Evolutionary conservation across 2,797 vertebrate species (phyloP), one percentile per base, ranked within the genome.

Genomic region (Pipistrellus pipistrellus): DNA sequence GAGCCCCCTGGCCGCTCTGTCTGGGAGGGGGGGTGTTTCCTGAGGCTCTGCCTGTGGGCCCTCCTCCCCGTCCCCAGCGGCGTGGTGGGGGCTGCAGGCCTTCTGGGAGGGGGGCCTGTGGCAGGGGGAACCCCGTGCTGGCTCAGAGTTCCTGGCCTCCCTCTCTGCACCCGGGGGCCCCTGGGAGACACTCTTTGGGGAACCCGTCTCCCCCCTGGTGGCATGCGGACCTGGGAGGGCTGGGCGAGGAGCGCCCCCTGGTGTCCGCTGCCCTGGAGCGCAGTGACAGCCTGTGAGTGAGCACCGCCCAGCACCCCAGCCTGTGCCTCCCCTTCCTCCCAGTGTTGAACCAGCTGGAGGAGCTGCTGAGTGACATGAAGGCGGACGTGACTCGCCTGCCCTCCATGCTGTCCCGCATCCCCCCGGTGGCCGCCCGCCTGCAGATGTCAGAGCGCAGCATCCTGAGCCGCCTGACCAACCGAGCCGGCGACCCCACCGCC

Each of bases 401-500:
- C 92, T 99, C 99, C 98, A 99, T 99, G 99, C 97, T 99, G 95
- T 99, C 99, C 90, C 98, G 99, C 94, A 99, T 99, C 96, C 99
- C 99, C 0, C 99, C 99, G 0, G 99, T 99, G 96, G 99, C 99
- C 0, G 99, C 99, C 25, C 99, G 99, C 8, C 98, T 99, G 82
- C 99, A 99, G 98, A 99, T 99, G 99, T 99, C 99, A 0, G 99
- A 99, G 97, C 98, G 99, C 85, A 99, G 99, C 98, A 99, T 99
- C 97, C 98, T 99, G 96, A 99, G 99, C 98, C 99, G 99, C 83
- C 98, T 99, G 97, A 99, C 99, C 97, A 99, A 99, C 95, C 99
- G 99, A 0, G 99, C 99, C 1, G 99, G 98, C 0, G 99, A 99
- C 75, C 99, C 99, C 8, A 97, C 99, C 0, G 97, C 98, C 23